Percentiles rank a stretch among this genome's conserved stretches.
phyloP scores from a whole-genome alignment of 2,888 invertebrate genomes.

The Formica aserva region DNA sequence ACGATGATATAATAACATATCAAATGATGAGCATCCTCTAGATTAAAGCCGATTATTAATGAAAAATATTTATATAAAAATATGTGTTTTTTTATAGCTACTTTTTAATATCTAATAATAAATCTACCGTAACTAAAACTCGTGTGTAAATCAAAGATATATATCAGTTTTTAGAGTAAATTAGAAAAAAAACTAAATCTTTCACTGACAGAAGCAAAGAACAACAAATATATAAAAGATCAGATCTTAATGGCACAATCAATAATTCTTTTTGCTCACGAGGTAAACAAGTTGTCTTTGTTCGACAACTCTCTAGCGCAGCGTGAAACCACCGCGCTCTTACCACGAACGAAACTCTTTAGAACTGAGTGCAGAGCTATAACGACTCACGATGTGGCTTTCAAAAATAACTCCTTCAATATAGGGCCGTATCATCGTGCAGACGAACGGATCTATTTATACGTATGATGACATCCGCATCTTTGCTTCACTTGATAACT shows the following conservation, averaged over 20 bases:
- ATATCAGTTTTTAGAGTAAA: not conserved
- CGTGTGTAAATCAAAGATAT: not conserved
- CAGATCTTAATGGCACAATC: conserved; percentile 29
- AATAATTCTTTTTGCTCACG: conserved; percentile 61
- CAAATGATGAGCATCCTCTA: not conserved
- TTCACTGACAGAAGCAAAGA: not conserved
- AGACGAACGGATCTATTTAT: conserved; percentile 80
- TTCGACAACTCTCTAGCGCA: conserved; percentile 41
- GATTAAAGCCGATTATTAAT: not conserved
- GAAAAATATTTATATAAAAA: not conserved
- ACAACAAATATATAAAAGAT: not conserved
- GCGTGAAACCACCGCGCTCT: conserved; percentile 45
- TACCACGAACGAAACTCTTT: conserved; percentile 71
- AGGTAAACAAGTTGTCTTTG: conserved; percentile 66
- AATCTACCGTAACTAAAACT: not conserved
- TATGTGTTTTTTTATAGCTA: not conserved
- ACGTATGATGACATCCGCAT: conserved; percentile 71
- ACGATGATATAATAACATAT: not conserved
- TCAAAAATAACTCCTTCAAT: conserved; percentile 72
- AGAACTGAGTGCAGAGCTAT: conserved; percentile 78
- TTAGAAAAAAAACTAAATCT: not conserved
- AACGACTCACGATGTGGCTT: conserved; percentile 76
- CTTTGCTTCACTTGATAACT: not conserved
- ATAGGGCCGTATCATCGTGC: conserved; percentile 81
- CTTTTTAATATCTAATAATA: conserved; percentile 3